These are phyloP conservation scores for Callimorpha dominula DNA, from an alignment of 2,888 invertebrate species.

Conservation along the genomic window DNA sequence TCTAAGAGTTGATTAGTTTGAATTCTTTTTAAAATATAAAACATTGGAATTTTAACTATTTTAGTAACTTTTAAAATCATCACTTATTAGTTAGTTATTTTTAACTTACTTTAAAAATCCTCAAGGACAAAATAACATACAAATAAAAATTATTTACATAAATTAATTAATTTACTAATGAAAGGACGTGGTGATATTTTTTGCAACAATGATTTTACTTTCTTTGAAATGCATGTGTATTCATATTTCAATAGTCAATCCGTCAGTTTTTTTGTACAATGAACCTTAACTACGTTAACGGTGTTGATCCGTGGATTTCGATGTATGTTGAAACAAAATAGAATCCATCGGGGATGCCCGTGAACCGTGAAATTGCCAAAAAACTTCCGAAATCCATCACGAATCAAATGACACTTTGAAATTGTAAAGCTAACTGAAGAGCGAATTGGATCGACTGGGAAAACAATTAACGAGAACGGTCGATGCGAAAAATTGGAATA, in stretches of 20 bases:
- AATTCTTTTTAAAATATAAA: neutral
- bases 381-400: conserved; percentile 83
- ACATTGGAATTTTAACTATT: neutral
- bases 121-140: no score
- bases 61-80: no score
- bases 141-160: no score
- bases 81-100: no score
- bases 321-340: conserved; percentile 71
- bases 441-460: conserved; percentile 77
- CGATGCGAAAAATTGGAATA: conserved; percentile 81
- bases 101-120: no score
- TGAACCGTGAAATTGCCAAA: conserved; percentile 84
- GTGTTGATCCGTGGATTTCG: conserved; percentile 47
- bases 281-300: conserved; percentile 43
- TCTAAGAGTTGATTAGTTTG: no score
- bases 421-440: conserved; percentile 83
- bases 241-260: conserved; percentile 22
- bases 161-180: no score
- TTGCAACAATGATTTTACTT: neutral
- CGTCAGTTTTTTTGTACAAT: conserved; percentile 40
- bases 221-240: neutral
- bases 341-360: conserved; percentile 71
- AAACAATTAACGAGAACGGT: conserved; percentile 79
- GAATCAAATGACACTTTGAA: conserved; percentile 85
- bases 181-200: no score